Evolutionary conservation across 2,797 vertebrate genomes (phyloP).

Genomic region (Euphonia xanthogaster): DNA sequence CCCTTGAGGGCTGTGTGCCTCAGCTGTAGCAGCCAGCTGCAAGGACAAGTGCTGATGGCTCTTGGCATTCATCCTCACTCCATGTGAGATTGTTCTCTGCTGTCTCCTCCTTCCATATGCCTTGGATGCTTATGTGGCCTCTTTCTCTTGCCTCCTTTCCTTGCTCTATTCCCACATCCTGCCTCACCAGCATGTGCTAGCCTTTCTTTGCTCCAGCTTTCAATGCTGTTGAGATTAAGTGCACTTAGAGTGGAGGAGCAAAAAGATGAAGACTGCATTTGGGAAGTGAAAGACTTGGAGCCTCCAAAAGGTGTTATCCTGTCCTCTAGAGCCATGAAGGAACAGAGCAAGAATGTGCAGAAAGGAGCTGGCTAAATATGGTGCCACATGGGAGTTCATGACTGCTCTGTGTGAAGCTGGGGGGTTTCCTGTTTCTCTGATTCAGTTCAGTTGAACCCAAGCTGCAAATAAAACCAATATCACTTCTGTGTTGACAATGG

Average conservation of each 20-base stretch:
- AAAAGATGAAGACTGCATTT: not conserved
- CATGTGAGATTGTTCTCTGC: not conserved
- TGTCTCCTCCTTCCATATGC: not conserved
- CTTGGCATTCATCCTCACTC: not conserved
- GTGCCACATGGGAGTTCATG: not conserved
- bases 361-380: not conserved
- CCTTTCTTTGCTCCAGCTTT: not conserved
- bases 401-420: not conserved
- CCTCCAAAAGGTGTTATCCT: not conserved
- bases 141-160: not conserved
- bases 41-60: not conserved
- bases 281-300: not conserved
- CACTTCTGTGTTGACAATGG: not conserved
- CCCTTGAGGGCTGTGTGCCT: not conserved
- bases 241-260: not conserved
- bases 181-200: not conserved
- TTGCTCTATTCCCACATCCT: not conserved
- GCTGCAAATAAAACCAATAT: not conserved
- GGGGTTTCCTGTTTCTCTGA: not conserved
- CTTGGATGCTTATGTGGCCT: not conserved
- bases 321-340: not conserved
- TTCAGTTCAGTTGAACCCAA: not conserved
- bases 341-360: not conserved
- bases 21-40: not conserved
- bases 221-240: not conserved